phyloP scores from a whole-genome alignment of 2,888 invertebrate species.

The Herminia tarsipennalis region DNA sequence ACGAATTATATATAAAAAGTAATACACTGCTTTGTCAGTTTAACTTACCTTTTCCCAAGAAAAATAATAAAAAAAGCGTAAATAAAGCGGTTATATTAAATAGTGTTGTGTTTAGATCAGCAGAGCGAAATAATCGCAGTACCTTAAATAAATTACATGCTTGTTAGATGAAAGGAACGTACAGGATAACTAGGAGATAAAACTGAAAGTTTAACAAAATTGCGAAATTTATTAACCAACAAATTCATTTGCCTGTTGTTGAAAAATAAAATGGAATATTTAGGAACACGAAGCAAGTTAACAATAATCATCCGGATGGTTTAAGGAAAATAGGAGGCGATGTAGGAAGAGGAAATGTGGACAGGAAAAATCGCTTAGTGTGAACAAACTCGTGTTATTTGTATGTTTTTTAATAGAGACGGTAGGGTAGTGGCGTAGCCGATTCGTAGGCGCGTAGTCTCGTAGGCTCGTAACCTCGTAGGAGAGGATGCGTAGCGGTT shows the following conservation, averaged over 20 bases:
- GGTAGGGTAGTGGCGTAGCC: no score
- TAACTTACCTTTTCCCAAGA: no score
- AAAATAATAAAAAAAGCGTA: no score
- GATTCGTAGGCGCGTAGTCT: no score
- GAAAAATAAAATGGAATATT: constrained; percentile 14
- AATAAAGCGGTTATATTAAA: no score
- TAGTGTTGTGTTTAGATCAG: no score
- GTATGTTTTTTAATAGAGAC: background rate
- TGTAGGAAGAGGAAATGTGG: background rate
- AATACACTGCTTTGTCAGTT: no score
- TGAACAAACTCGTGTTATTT: constrained; percentile 2
- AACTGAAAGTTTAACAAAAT: constrained; percentile 28
- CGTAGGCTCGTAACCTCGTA: no score
- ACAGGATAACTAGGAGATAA: constrained; percentile 11
- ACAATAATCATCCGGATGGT: constrained; percentile 3
- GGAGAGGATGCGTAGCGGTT: no score
- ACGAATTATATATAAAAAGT: no score
- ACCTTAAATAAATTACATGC: constrained; percentile 35
- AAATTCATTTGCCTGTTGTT: constrained; percentile 14
- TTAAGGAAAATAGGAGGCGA: constrained; percentile 7
- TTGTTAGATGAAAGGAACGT: constrained; percentile 25
- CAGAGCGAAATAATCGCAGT: constrained; percentile 19
- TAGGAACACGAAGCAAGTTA: constrained; percentile 1
- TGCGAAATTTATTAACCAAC: constrained; percentile 20
- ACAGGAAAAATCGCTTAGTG: constrained; percentile 1